phyloP scores from a whole-genome alignment of 2,888 invertebrate species.

The Saturnia japonica region DNA sequence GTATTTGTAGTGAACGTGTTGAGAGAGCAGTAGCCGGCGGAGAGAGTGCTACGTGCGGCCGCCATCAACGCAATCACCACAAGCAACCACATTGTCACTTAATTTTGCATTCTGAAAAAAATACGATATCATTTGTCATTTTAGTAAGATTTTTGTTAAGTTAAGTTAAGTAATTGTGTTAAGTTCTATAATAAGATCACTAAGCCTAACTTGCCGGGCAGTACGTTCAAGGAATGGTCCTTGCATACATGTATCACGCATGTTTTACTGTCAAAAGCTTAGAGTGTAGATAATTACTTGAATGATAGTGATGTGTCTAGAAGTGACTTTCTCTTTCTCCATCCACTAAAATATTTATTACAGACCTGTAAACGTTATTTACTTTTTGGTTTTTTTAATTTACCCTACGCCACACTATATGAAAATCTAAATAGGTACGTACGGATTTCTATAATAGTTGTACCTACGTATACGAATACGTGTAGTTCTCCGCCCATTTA shows the following conservation, averaged over 20 bases:
- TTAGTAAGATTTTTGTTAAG: background rate
- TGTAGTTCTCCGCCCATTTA: background rate
- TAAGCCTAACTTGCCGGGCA: no score
- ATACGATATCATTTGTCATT: background rate
- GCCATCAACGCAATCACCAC: conserved; percentile 51
- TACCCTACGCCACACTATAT: background rate
- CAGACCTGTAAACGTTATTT: no score
- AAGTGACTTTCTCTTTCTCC: no score
- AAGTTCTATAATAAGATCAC: no score
- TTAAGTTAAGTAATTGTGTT: no score
- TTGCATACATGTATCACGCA: no score
- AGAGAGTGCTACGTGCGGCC: conserved; percentile 45
- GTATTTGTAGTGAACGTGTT: conserved; percentile 81
- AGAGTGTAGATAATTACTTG: no score
- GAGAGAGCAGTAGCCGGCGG: conserved; percentile 81
- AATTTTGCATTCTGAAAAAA: conserved; percentile 48
- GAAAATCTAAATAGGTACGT: background rate
- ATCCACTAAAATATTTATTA: no score
- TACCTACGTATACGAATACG: background rate
- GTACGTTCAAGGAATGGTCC: no score
- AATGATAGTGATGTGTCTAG: no score
- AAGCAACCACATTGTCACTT: conserved; percentile 54
- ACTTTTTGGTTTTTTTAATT: no score
- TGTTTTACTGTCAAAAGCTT: no score
- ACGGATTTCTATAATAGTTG: background rate